Conservation (phyloP, 2,888 invertebrate genomes). For the Hirtodrosophila cameraria region DNA sequence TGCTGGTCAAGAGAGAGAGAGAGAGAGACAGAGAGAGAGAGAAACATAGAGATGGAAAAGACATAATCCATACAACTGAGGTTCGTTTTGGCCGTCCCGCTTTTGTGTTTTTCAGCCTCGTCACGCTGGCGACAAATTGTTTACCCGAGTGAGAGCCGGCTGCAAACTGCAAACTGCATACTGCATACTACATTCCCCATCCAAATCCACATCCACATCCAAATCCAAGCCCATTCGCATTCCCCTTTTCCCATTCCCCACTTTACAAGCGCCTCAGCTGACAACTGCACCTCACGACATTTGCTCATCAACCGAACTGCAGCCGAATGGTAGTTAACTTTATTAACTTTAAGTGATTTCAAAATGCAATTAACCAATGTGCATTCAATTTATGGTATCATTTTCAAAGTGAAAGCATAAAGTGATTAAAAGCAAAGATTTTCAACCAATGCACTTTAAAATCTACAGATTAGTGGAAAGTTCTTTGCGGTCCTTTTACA, state of each 20-base stretch:
- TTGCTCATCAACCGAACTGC: conserved; percentile 32
- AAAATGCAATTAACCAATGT: neutral
- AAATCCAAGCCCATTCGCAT: conserved; percentile 1
- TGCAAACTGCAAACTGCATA: no score
- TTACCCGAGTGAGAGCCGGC: conserved; percentile 58
- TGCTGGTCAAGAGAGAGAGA: conserved; percentile 32
- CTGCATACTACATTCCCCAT: conserved; percentile 9
- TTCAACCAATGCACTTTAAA: no score
- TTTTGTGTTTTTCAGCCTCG: conserved; percentile 34
- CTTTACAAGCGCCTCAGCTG: conserved; percentile 10
- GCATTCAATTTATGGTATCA: neutral
- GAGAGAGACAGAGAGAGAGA: conserved; percentile 7
- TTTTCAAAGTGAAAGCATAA: no score
- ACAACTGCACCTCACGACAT: conserved; percentile 33
- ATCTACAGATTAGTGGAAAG: no score
- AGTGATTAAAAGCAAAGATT: no score
- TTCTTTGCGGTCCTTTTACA: no score
- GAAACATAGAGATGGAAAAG: neutral
- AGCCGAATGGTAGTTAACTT: conserved; percentile 1
- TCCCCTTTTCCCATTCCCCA: conserved; percentile 15
- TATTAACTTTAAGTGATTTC: conserved; percentile 7
- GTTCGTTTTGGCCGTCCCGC: conserved; percentile 28
- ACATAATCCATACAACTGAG: conserved; percentile 4
- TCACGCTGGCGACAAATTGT: conserved; percentile 49
- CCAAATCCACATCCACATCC: no score